phyloP scores from a whole-genome alignment of 2,113 vertebrate genomes.

The Ploceus nigricollis region DNA sequence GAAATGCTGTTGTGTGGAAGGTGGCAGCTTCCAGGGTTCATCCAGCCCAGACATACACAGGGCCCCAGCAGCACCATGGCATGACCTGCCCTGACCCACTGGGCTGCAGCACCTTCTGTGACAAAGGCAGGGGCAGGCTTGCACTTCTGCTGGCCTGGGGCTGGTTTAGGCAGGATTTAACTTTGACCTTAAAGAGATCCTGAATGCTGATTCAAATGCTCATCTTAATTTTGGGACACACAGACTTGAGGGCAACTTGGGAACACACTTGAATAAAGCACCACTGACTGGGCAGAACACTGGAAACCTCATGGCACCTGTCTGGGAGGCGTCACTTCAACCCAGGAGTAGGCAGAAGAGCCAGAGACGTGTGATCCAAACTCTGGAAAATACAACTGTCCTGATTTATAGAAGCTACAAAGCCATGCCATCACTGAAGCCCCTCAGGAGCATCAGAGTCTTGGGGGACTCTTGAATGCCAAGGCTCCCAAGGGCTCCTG shows the following conservation, averaged over 20 bases:
- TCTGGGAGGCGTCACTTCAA: not conserved
- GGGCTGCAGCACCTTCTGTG: not conserved
- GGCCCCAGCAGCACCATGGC: fast-evolving
- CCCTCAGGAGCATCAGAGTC: not conserved
- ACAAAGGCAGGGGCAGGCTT: not conserved
- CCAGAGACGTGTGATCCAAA: not conserved
- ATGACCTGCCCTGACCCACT: not conserved
- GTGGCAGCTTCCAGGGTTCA: not conserved
- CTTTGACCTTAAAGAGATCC: not conserved
- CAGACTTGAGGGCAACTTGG: not conserved
- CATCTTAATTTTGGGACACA: not conserved
- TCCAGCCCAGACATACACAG: not conserved
- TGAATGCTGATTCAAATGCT: not conserved
- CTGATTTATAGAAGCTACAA: not conserved
- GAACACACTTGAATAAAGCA: not conserved
- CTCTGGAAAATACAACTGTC: not conserved
- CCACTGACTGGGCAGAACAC: not conserved
- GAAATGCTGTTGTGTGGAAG: not conserved
- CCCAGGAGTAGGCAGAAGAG: not conserved
- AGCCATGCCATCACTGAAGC: fast-evolving
- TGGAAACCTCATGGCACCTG: not conserved
- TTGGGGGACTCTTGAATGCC: not conserved
- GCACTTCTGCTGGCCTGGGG: not conserved
- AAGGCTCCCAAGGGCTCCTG: not conserved
- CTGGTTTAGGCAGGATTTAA: not conserved